A percentile compares a stretch with the other conserved stretches of the same genome.
phyloP scores from a whole-genome alignment of 2,888 invertebrate species.

The Arrhopalites spinosus region DNA sequence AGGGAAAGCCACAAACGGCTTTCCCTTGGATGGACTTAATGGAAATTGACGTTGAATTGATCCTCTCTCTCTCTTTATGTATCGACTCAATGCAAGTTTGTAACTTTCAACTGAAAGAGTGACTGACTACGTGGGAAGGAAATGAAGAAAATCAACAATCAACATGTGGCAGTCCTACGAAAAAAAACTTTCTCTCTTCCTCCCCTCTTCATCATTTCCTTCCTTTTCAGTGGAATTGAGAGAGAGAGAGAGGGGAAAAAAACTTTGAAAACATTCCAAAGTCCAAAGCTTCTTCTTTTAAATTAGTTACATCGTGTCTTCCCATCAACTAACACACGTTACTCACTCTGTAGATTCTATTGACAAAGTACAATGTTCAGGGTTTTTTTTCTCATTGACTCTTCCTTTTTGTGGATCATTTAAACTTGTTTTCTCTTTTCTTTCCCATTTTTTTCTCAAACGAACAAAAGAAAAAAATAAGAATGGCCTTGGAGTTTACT shows the following conservation, averaged over 20 bases:
- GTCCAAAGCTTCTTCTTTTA: not conserved
- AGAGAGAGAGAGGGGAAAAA: not conserved
- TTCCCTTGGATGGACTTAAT: slow-evolving; percentile 1
- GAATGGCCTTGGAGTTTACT: too few relatives aligned
- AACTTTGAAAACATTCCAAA: not conserved
- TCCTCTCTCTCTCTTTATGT: not conserved
- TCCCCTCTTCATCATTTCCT: not conserved
- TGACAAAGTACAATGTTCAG: not conserved
- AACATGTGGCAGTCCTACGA: slow-evolving; percentile 20
- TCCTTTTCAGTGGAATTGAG: not conserved
- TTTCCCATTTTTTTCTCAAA: too few relatives aligned
- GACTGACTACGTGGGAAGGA: slow-evolving; percentile 18
- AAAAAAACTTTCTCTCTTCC: slow-evolving; percentile 1
- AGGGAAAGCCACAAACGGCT: slow-evolving; percentile 1
- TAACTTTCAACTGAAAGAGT: not conserved
- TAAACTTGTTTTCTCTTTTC: too few relatives aligned
- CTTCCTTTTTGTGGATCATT: too few relatives aligned
- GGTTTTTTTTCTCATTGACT: too few relatives aligned
- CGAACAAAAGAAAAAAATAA: not conserved
- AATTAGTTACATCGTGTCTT: not conserved
- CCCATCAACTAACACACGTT: not conserved
- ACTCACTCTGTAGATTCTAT: not conserved
- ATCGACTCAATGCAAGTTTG: too few relatives aligned
- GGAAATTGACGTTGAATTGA: slow-evolving; percentile 25
- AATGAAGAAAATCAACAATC: slow-evolving; percentile 29